Percentiles rank a stretch among this genome's conserved stretches.
phyloP scores from a whole-genome alignment of 2,113 vertebrate species.

The Ariopsis seemanni region DNA sequence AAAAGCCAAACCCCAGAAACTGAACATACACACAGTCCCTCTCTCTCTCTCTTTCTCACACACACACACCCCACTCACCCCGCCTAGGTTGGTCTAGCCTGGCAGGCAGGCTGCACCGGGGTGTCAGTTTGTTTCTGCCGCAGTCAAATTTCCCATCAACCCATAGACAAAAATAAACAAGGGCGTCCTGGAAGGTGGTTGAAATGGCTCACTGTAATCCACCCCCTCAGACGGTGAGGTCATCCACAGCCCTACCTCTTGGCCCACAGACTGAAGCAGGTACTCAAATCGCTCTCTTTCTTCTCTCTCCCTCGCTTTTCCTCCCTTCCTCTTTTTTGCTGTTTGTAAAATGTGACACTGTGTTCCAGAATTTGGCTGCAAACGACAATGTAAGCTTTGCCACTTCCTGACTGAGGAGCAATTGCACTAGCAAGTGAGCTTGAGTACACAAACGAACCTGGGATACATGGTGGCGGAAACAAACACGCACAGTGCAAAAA shows the following conservation, averaged over 20 bases:
- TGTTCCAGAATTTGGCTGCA: slow-evolving; percentile 54
- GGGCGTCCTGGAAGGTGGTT: slow-evolving; percentile 60
- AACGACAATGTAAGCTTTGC: slow-evolving; percentile 48
- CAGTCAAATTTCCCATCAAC: slow-evolving; percentile 65
- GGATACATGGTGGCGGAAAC: slow-evolving; percentile 8
- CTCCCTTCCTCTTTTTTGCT: slow-evolving; percentile 9
- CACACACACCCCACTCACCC: slow-evolving; percentile 20
- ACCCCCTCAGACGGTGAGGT: slow-evolving; percentile 60
- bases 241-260: slow-evolving; percentile 48
- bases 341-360: slow-evolving; percentile 58
- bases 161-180: slow-evolving; percentile 65
- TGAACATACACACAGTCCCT: slow-evolving; percentile 12
- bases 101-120: slow-evolving; percentile 51
- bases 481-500: slow-evolving; percentile 2
- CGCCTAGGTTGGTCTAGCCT: slow-evolving; percentile 37
- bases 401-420: slow-evolving; percentile 48
- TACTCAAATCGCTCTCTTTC: slow-evolving; percentile 30
- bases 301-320: not conserved
- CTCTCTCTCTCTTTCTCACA: slow-evolving; percentile 14
- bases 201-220: slow-evolving; percentile 58
- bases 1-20: slow-evolving; percentile 49
- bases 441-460: slow-evolving; percentile 37
- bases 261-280: slow-evolving; percentile 43
- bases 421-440: slow-evolving; percentile 10
- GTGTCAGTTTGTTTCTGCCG: slow-evolving; percentile 60